These are phyloP conservation scores for Coenobita brevimanus DNA, from an alignment of 1,140 invertebrate species.

Conservation along the genomic window DNA sequence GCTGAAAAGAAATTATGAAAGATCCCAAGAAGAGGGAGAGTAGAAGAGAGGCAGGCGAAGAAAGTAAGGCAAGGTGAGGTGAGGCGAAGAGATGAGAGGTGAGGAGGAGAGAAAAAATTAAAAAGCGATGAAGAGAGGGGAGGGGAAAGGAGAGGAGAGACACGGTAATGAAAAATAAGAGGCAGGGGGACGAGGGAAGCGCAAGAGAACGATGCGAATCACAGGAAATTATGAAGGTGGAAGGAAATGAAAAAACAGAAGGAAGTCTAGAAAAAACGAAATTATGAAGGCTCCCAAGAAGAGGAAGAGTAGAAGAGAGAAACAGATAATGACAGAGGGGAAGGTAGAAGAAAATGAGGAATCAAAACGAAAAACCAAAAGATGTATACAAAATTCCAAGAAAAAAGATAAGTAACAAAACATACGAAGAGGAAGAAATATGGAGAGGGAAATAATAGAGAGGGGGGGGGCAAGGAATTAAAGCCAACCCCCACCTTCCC, in stretches of 20 bases:
- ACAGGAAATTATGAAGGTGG: neutral
- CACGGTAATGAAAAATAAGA: neutral
- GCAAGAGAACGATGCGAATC: neutral
- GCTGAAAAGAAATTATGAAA: neutral
- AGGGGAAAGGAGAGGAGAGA: neutral
- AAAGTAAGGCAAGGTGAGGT: neutral
- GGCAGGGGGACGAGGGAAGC: neutral
- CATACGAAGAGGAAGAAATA: neutral
- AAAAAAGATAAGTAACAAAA: neutral
- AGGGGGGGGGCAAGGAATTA: neutral
- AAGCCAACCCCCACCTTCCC: neutral
- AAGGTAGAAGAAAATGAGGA: neutral
- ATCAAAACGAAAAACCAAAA: neutral
- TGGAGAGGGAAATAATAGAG: neutral
- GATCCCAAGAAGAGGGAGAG: no score
- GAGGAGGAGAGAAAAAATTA: no score
- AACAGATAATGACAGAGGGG: neutral
- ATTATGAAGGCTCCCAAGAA: no score
- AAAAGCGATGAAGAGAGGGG: neutral
- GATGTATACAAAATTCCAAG: neutral
- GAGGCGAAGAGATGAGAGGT: neutral
- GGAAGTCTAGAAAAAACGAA: no score
- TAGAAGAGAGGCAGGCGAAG: neutral
- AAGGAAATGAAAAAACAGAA: neutral
- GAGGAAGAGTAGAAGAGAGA: neutral